Base-by-base conservation (phyloP, 2,888 invertebrate genomes). In the Parasteatoda lunata region DNA sequence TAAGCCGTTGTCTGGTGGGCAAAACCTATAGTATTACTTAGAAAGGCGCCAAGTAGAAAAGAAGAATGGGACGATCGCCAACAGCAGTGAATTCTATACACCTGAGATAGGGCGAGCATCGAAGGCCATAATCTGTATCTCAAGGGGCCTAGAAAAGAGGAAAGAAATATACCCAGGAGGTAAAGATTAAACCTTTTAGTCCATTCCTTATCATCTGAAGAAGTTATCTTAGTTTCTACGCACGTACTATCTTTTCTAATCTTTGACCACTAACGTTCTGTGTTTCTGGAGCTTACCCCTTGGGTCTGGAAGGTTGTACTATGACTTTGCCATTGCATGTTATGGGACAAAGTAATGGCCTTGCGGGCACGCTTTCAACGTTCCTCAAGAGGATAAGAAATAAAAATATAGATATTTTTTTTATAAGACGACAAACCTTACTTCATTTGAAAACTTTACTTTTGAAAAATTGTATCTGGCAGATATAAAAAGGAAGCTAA, bases 151-250 rank as follows among this genome's bases (percentile, higher is more conserved):
- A 15, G 54, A 48, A 13, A 49, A 49, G 49, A 69, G 72, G 30
- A 68, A 82, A 83, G 71, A 76, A 83, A 65, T 30, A 54, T 48
- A 64, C 69, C 77, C 51, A 15, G 66, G 49, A 64, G 83, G 83
- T 72, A 71, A 83, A 83, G 83, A 83, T 83, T 83, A 83, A 83
- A 77, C 83, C 83, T 83, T 83, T 77, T 71, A 71, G 77, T 75
- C 78, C 77, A 84, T 84, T 78, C 78, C 73, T 78, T 84, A 84
- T 78, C 84, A 52, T 78, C 59, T 54, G 48, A 15, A 59, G 59
- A 54, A 73, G 77, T 78, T 77, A 84, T 77, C 73, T 78, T 66
- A 54, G 59, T 70, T 73, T 73, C 84, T 59, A 72, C 66, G 72
- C 77, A 78, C 78, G 68, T 68, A 78, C 66, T 66, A 73, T 78